Percentiles rank a stretch among this genome's conserved stretches.
Conservation (phyloP, 2,888 invertebrate genomes). For the Cheilosia urbana region DNA sequence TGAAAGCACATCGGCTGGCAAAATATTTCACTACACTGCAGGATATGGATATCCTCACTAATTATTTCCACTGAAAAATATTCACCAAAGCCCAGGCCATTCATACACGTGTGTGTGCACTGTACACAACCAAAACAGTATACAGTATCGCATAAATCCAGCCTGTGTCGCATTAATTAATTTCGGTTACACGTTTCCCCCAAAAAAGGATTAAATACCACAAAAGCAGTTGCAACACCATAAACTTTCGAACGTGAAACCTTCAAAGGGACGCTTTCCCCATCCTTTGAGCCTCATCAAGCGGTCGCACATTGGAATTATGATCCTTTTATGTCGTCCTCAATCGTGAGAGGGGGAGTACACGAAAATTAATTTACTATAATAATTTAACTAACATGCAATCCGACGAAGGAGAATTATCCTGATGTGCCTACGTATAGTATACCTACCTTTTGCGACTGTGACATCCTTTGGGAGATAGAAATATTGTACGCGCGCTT, state of each 20-base stretch:
- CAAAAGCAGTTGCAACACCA: constrained; percentile 77
- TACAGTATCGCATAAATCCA: constrained; percentile 80
- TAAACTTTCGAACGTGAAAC: constrained; percentile 71
- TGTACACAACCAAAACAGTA: constrained; percentile 66
- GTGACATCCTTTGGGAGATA: constrained; percentile 66
- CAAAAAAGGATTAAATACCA: constrained; percentile 81
- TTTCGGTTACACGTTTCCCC: constrained; percentile 80
- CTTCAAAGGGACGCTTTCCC: constrained; percentile 54
- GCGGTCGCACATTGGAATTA: constrained; percentile 74
- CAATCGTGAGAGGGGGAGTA: constrained; percentile 1
- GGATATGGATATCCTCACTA: constrained; percentile 33
- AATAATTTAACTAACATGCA: constrained; percentile 80
- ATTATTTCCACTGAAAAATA: constrained; percentile 48
- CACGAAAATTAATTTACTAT: constrained; percentile 82
- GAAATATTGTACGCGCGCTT: constrained; percentile 80
- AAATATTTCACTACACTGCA: constrained; percentile 3
- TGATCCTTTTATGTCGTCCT: constrained; percentile 70
- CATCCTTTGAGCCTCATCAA: constrained; percentile 45
- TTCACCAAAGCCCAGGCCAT: constrained; percentile 15
- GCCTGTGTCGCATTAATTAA: constrained; percentile 83
- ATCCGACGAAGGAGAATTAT: constrained; percentile 76
- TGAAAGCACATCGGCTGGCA: constrained; percentile 14
- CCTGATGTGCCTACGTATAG: constrained; percentile 38
- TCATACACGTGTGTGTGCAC: constrained; percentile 10
- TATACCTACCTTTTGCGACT: constrained; percentile 17